phyloP scores from a whole-genome alignment of 2,113 vertebrate species.

The Siniperca chuatsi region DNA sequence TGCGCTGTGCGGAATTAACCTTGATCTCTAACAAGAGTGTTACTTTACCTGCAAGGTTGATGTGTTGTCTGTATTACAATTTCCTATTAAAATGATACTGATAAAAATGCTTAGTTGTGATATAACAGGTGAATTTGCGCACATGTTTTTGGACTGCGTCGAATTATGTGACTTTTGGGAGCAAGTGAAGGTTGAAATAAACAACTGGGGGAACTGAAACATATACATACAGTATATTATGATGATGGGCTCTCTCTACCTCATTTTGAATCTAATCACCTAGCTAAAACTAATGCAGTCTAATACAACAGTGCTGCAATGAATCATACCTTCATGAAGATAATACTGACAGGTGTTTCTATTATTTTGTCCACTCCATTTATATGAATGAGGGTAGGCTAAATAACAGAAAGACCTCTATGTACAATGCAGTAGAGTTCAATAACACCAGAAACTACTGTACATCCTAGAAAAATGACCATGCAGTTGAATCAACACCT shows the following conservation, averaged over 20 bases:
- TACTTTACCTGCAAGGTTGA: not conserved
- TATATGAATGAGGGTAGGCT: not conserved
- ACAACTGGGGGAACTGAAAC: not conserved
- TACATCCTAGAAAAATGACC: not conserved
- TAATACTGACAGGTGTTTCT: not conserved
- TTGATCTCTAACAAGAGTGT: conserved; percentile 8
- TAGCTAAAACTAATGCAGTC: not conserved
- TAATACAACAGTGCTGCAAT: not conserved
- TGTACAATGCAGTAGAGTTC: not conserved
- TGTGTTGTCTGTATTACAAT: not conserved
- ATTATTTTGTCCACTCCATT: not conserved
- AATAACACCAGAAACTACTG: not conserved
- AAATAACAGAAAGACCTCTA: not conserved
- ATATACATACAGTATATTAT: not conserved
- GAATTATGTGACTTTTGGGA: not conserved
- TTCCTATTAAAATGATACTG: not conserved
- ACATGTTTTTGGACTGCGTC: not conserved
- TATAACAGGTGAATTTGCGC: not conserved
- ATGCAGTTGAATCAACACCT: not conserved
- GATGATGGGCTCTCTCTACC: not conserved
- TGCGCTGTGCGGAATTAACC: not conserved
- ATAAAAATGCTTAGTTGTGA: not conserved
- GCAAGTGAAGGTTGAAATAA: not conserved
- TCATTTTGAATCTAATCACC: too few species aligned
- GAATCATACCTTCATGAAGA: not conserved